These are phyloP conservation scores for Philopedon plagiatum DNA, from an alignment of 2,888 invertebrate genomes.

Conservation along the genomic window DNA sequence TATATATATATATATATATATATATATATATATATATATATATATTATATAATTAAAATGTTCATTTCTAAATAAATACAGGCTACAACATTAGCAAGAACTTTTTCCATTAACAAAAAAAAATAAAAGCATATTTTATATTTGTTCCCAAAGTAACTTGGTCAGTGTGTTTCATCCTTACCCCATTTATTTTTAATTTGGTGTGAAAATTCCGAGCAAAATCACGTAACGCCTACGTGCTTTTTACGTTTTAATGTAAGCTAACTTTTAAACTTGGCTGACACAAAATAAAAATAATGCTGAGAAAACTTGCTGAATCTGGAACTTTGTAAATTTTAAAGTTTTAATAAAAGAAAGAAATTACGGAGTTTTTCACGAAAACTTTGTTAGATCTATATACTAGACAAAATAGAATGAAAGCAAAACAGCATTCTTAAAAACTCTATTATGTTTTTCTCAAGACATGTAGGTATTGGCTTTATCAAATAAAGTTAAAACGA, in stretches of 20 bases:
- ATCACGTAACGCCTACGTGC: constrained; percentile 24
- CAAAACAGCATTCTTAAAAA: background rate
- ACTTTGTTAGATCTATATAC: background rate
- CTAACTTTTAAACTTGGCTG: constrained; percentile 26
- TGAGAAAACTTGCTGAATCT: constrained; percentile 14
- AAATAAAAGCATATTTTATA: background rate
- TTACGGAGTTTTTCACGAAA: background rate
- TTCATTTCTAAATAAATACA: too few relatives aligned
- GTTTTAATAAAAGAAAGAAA: constrained; percentile 30
- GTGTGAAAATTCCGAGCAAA: background rate
- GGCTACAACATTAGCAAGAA: background rate
- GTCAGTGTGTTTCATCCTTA: constrained; percentile 1
- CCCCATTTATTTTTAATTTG: constrained; percentile 8
- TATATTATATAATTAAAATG: too few relatives aligned
- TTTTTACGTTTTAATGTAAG: constrained; percentile 13
- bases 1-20: too few relatives aligned
- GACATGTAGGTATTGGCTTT: too few relatives aligned
- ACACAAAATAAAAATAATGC: constrained; percentile 25
- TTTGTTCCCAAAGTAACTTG: background rate
- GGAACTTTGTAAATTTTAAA: constrained; percentile 8
- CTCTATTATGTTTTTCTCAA: background rate
- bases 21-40: too few relatives aligned
- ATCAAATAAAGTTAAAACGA: too few relatives aligned
- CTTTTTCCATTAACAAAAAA: background rate
- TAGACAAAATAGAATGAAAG: background rate